Evolutionary conservation across 1,140 invertebrate genomes (phyloP).

Genomic region (Drosophila prosaltans): DNA sequence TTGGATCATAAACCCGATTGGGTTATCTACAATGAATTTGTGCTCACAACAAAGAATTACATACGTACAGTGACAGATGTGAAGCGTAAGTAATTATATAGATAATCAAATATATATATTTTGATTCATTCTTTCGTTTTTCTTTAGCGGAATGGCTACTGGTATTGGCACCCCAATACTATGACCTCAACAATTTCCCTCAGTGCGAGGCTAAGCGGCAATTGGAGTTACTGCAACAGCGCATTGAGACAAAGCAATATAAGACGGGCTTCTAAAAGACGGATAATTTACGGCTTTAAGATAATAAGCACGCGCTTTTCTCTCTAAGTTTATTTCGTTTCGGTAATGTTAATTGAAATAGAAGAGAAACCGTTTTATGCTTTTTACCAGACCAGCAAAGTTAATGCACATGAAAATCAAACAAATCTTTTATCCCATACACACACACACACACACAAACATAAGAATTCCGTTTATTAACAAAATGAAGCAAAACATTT

Average conservation of each 20-base stretch:
- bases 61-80: conserved; percentile 99
- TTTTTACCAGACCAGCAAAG: conserved; percentile 24
- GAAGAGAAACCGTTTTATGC: conserved; percentile 23
- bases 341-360: conserved; percentile 13
- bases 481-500: conserved; percentile 58
- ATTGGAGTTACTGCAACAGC: conserved; percentile 92
- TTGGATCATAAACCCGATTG: conserved; percentile 99
- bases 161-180: conserved; percentile 98
- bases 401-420: too few relatives aligned
- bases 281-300: too few relatives aligned
- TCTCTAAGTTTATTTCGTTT: conserved; percentile 13
- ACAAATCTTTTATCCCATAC: too few relatives aligned
- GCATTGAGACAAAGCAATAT: conserved; percentile 93
- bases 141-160: conserved; percentile 95
- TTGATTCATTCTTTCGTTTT: background rate
- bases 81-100: conserved; percentile 90
- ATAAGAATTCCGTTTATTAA: conserved; percentile 63
- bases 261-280: conserved; percentile 84
- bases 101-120: background rate
- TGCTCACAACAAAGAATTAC: conserved; percentile 99
- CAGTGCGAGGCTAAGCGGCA: conserved; percentile 98
- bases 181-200: conserved; percentile 98
- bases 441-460: conserved; percentile 5
- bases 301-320: background rate
- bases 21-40: conserved; percentile 99